Evolutionary conservation across 2,113 vertebrate genomes (phyloP).

Genomic region (Vidua chalybeata): DNA sequence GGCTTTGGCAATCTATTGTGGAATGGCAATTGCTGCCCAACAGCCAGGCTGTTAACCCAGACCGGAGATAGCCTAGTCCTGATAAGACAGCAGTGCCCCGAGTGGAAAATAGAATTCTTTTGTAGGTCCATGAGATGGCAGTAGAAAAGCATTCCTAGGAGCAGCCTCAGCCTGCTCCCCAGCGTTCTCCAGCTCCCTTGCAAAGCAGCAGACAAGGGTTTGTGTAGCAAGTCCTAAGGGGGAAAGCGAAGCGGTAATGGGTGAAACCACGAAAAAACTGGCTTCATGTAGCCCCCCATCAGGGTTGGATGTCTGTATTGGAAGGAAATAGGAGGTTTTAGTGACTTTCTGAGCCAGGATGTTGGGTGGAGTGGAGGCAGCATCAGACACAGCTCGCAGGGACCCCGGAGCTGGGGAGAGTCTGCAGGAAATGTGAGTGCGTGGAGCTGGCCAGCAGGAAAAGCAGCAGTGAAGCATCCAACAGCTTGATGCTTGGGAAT

Average conservation of each 20-base stretch:
- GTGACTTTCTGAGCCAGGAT: neutral
- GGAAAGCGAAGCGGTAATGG: neutral
- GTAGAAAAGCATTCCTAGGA: conserved; percentile 3
- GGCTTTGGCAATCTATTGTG: neutral
- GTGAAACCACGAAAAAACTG: neutral
- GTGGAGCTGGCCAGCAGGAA: neutral
- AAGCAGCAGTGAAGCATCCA: neutral
- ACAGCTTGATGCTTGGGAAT: neutral
- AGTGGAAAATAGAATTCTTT: neutral
- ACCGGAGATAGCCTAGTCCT: neutral
- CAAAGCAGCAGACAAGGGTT: neutral
- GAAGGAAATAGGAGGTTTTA: neutral
- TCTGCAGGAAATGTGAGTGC: accelerated
- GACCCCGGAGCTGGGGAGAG: neutral
- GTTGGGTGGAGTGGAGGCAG: neutral
- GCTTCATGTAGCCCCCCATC: neutral
- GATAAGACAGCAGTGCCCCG: neutral
- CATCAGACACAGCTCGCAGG: accelerated
- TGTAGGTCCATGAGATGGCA: conserved; percentile 66
- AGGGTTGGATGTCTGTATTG: neutral
- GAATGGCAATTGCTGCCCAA: neutral
- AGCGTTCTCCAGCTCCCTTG: neutral
- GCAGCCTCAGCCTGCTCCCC: neutral
- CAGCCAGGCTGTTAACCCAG: neutral
- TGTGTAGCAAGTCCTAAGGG: neutral